Evolutionary conservation across 1,140 invertebrate species (phyloP).

Genomic region (Asobara japonica): DNA sequence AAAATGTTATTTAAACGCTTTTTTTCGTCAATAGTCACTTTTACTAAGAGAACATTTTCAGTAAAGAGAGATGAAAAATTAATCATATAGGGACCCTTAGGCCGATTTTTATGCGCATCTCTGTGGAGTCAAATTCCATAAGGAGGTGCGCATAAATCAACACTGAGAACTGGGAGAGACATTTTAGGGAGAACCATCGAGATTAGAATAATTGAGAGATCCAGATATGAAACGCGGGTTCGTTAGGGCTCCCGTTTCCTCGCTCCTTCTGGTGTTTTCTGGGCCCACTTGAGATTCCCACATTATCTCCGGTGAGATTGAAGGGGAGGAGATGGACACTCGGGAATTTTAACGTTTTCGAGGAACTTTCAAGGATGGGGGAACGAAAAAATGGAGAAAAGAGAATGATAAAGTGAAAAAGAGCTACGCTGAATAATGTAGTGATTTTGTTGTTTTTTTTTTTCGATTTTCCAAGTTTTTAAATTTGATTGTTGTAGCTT

Average conservation of each 20-base stretch:
- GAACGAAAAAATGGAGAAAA: neutral
- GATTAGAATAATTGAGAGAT: slow-evolving; percentile 44
- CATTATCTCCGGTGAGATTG: slow-evolving; percentile 20
- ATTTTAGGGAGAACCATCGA: slow-evolving; percentile 25
- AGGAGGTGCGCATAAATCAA: neutral
- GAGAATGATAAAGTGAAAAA: too few relatives aligned
- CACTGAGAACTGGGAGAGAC: neutral
- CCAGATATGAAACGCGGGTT: slow-evolving; percentile 29
- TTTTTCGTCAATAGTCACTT: too few relatives aligned
- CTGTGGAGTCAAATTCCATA: neutral
- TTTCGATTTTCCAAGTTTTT: too few relatives aligned
- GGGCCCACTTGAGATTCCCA: slow-evolving; percentile 16
- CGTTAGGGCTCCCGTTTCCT: neutral
- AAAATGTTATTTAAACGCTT: too few relatives aligned
- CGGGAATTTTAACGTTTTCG: slow-evolving; percentile 19
- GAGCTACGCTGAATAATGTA: too few relatives aligned
- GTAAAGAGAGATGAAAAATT: too few relatives aligned
- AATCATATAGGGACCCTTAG: neutral
- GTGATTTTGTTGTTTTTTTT: too few relatives aligned
- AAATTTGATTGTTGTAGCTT: too few relatives aligned
- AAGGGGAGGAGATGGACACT: neutral
- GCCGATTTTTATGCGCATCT: too few relatives aligned
- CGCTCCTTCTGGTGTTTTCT: neutral
- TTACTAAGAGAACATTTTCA: too few relatives aligned
- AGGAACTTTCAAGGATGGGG: neutral